Conservation (phyloP, 2,113 vertebrate genomes). For the Mandrillus leucophaeus region DNA sequence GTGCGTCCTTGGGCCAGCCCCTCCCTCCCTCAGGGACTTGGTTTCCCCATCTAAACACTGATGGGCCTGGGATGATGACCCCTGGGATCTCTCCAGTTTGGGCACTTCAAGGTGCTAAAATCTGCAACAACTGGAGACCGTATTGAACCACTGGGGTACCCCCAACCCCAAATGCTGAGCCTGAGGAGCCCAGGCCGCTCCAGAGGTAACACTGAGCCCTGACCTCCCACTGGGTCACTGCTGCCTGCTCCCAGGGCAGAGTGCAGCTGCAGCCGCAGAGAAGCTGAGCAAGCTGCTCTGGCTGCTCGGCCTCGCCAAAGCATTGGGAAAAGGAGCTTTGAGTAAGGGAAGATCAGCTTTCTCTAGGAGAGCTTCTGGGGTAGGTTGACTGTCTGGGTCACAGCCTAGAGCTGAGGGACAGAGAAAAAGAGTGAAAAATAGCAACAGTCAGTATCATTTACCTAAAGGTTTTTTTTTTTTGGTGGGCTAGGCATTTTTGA, state of each 20-base stretch:
- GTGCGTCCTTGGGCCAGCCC: not conserved
- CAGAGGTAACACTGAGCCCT: not conserved
- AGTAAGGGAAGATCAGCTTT: conserved; percentile 26
- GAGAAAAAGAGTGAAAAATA: not conserved
- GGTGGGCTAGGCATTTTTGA: not conserved
- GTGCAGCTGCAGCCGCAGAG: not conserved
- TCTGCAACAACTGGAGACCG: not conserved
- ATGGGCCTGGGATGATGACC: not conserved
- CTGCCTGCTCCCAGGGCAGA: not conserved
- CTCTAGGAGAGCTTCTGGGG: not conserved
- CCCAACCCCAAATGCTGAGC: not conserved
- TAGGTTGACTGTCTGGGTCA: not conserved
- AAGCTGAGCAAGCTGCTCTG: not conserved
- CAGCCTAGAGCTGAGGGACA: not conserved
- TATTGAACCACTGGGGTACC: not conserved
- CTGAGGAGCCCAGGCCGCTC: not conserved
- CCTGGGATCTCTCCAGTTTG: not conserved
- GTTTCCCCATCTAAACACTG: not conserved
- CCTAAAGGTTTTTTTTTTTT: not conserved
- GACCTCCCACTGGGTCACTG: fast-evolving
- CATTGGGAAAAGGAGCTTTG: not conserved
- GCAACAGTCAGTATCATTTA: not conserved
- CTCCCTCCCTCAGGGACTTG: no score
- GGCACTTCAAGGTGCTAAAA: not conserved
- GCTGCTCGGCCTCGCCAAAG: not conserved